phyloP scores from a whole-genome alignment of 2,797 vertebrate species.

The Poecile montanus region DNA sequence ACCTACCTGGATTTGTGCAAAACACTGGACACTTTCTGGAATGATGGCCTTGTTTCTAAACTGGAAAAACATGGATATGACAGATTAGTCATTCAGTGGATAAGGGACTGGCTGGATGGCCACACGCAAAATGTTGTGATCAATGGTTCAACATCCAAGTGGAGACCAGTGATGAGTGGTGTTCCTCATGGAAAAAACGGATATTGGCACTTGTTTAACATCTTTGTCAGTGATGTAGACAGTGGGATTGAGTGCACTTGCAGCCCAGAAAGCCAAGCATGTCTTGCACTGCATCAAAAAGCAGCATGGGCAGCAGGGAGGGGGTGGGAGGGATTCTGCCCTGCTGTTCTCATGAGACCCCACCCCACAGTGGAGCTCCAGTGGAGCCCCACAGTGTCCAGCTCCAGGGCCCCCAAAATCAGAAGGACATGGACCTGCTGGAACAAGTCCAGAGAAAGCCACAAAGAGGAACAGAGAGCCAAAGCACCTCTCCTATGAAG shows the following conservation, averaged over 20 bases:
- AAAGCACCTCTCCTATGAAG: background rate
- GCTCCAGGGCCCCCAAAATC: background rate
- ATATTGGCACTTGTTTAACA: background rate
- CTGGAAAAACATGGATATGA: background rate
- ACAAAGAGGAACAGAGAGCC: background rate
- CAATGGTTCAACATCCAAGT: background rate
- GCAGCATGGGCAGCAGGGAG: background rate
- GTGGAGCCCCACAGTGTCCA: too few species aligned
- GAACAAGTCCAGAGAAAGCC: background rate
- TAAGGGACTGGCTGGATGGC: background rate
- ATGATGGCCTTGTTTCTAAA: background rate
- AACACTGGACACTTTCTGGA: accelerated
- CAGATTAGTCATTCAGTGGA: background rate
- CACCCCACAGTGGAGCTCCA: background rate
- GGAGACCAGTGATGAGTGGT: too few species aligned
- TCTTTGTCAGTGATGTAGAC: background rate
- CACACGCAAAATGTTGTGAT: too few species aligned
- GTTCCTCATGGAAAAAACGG: background rate
- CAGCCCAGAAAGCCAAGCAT: background rate
- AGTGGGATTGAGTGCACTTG: background rate
- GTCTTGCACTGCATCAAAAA: background rate
- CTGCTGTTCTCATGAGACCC: background rate
- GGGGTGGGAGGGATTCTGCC: background rate
- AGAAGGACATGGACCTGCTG: background rate
- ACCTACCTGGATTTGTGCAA: background rate